These are phyloP conservation scores for Apoda limacodes DNA, from an alignment of 2,888 invertebrate species.

Conservation along the genomic window DNA sequence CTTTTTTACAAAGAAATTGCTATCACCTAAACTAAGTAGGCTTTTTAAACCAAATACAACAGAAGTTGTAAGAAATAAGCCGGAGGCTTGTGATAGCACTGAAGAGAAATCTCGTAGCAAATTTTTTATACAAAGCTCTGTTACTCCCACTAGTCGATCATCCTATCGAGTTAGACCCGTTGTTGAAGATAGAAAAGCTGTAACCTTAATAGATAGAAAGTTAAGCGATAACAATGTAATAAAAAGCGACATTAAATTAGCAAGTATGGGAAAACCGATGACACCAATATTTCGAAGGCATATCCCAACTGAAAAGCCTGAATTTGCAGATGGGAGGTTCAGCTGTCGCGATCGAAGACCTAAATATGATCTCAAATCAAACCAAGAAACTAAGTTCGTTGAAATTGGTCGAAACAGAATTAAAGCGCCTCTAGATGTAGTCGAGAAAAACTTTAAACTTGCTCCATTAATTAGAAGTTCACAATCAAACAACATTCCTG, in stretches of 20 bases:
- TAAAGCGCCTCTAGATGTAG: constrained; percentile 28
- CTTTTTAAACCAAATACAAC: constrained; percentile 45
- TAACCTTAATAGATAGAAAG: constrained; percentile 17
- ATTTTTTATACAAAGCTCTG: constrained; percentile 53
- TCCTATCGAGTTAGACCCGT: constrained; percentile 40
- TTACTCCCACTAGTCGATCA: constrained; percentile 34
- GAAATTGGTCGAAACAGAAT: constrained; percentile 29
- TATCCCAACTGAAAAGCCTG: constrained; percentile 32
- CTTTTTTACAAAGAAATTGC: constrained; percentile 49
- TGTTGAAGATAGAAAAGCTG: constrained; percentile 18
- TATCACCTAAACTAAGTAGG: constrained; percentile 56
- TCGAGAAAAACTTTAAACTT: constrained; percentile 23
- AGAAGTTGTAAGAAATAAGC: constrained; percentile 34
- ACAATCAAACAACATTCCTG: constrained; percentile 25
- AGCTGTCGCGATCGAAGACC: constrained; percentile 51
- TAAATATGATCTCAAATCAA: constrained; percentile 28
- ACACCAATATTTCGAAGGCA: constrained; percentile 56
- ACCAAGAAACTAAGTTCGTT: constrained; percentile 25
- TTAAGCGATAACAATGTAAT: constrained; percentile 30
- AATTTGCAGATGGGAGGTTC: constrained; percentile 47
- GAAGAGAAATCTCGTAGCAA: constrained; percentile 51
- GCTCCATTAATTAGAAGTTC: constrained; percentile 27
- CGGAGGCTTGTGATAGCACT: constrained; percentile 28
- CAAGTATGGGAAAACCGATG: constrained; percentile 57
- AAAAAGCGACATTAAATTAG: constrained; percentile 49